A percentile compares a stretch with the other conserved stretches of the same genome.
Evolutionary conservation across 2,797 vertebrate species (phyloP).

Genomic region (Crenuchus spilurus): DNA sequence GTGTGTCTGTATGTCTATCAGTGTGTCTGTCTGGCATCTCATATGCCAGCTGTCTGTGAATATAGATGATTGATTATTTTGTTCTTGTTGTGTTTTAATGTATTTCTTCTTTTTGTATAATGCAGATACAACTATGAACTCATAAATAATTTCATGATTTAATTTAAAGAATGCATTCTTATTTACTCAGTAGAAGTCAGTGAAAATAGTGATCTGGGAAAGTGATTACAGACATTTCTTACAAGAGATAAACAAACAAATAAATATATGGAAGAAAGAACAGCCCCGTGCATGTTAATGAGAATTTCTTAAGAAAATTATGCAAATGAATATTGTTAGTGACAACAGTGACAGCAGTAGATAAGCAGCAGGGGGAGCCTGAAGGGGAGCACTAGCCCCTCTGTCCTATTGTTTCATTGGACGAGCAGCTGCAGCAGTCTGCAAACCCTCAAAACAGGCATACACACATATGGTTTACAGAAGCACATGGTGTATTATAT

Average conservation of each 20-base stretch:
- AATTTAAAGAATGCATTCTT: not conserved
- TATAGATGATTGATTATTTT: not conserved
- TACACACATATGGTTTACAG: not conserved
- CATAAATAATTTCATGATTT: not conserved
- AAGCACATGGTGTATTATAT: not conserved
- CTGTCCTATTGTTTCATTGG: conserved; percentile 25
- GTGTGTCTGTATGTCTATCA: not conserved
- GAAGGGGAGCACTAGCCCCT: conserved; percentile 38
- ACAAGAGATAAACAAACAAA: not conserved
- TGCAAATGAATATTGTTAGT: conserved; percentile 78
- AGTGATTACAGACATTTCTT: not conserved
- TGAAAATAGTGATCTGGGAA: not conserved
- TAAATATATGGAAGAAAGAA: not conserved
- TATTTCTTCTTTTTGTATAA: not conserved
- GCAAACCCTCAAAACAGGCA: conserved; percentile 9
- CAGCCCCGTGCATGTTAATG: conserved; percentile 74
- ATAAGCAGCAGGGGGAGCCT: conserved; percentile 67
- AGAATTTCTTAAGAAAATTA: conserved; percentile 72
- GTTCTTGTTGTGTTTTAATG: not conserved
- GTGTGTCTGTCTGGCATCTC: too few species aligned
- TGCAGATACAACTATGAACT: not conserved
- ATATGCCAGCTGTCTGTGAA: not conserved
- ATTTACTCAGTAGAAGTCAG: not conserved
- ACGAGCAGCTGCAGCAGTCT: conserved; percentile 33
- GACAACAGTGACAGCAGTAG: conserved; percentile 71